Conservation (phyloP, 1,140 invertebrate species). For the Drosophila auraria region DNA sequence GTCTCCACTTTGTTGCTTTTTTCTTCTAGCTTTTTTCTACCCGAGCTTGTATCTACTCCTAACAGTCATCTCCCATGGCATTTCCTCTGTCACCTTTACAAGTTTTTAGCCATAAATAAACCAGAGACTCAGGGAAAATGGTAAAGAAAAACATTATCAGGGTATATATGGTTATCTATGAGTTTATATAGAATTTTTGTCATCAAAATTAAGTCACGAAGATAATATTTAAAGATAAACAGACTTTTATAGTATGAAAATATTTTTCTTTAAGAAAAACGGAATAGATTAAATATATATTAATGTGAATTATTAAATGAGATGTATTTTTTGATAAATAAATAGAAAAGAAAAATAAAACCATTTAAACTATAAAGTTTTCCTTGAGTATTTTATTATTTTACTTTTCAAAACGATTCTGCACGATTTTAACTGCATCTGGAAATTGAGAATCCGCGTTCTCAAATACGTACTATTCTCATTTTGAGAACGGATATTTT, state of each 20-base stretch:
- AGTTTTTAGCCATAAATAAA: conserved; percentile 6
- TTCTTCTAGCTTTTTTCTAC: background rate
- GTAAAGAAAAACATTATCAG: background rate
- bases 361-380: background rate
- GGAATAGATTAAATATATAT: background rate
- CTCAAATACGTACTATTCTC: too few species aligned
- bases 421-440: too few species aligned
- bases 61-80: conserved; percentile 10
- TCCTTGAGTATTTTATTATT: background rate
- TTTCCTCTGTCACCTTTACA: conserved; percentile 27
- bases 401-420: background rate
- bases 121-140: background rate
- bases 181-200: background rate
- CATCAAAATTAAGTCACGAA: background rate
- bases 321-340: background rate
- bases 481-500: too few species aligned
- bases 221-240: background rate
- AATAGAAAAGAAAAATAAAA: background rate
- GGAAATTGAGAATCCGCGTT: too few species aligned
- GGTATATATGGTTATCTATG: background rate
- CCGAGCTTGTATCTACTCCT: background rate
- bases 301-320: background rate
- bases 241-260: background rate
- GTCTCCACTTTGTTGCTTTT: background rate
- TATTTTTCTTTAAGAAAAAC: background rate